Evolutionary conservation across 2,797 vertebrate species (phyloP).

Genomic region (Kryptolebias ocellatus): DNA sequence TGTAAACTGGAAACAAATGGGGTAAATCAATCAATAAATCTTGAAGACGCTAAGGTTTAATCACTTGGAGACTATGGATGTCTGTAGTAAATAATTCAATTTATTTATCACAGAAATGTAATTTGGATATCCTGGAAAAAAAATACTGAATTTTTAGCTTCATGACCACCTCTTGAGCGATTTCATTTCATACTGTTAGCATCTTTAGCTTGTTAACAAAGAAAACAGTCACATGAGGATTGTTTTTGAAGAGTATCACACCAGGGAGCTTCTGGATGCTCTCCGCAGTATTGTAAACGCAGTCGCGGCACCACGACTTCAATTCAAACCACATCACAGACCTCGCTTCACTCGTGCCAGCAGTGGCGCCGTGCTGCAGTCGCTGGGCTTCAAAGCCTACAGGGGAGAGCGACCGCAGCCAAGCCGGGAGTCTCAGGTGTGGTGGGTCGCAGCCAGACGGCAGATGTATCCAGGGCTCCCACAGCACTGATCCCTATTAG

Average conservation of each 20-base stretch:
- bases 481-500: conserved; percentile 79
- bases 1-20: too few species aligned
- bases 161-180: too few species aligned
- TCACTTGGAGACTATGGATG: neutral
- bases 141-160: neutral
- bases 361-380: conserved; percentile 59
- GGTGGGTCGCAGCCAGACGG: conserved; percentile 70
- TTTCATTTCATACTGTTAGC: neutral
- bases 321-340: conserved; percentile 51
- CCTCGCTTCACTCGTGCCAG: conserved; percentile 44
- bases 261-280: conserved; percentile 2
- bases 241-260: neutral
- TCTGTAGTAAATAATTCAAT: neutral
- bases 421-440: conserved; percentile 77
- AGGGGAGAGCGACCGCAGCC: conserved; percentile 55
- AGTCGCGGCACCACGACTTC: conserved; percentile 13
- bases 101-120: neutral
- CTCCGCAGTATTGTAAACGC: conserved; percentile 11
- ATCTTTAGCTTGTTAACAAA: neutral
- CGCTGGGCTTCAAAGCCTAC: conserved; percentile 60
- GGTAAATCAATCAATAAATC: neutral
- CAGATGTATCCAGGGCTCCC: conserved; percentile 77
- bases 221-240: neutral
- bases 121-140: neutral
- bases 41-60: too few species aligned